Evolutionary conservation across 2,888 invertebrate genomes (phyloP), one percentile per base, ranked within the genome.

Genomic region (Rhamphomyia laevipes): DNA sequence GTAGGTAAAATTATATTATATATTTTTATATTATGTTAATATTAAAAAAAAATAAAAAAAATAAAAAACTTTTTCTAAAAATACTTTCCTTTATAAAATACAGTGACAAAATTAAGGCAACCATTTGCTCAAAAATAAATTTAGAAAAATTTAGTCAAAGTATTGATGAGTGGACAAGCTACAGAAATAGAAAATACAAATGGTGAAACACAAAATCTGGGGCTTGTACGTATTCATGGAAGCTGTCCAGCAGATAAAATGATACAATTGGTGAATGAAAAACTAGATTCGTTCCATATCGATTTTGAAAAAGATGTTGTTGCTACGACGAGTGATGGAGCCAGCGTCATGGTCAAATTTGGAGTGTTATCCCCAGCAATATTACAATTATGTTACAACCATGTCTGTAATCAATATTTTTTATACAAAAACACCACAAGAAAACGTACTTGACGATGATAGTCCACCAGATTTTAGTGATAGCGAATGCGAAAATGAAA

Each of bases 291-390:
- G n/a, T 46, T 46, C 17, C 16, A 30, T 18, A 33, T 47, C 12
- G 13, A 27, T 21, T 41, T 47, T 42, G 17, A 42, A 18, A 47
- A 47, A 15, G 47, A 47, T 43, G 17, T 43, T 35, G 37, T 47
- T 47, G 43, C 35, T 18, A 43, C 47, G 11, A 47, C 47, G 35
- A 42, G 35, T 18, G 37, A 43, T 43, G 43, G 43, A 35, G 43
- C 42, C 6, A 31, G 31, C 30, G 33, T 47, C 4, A 47, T 45
- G 45, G 45, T 45, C 13, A 45, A 18, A 23, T 45, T 45, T 35
- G 45, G 45, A 33, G 15, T 12, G 4, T 18, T 33, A 45, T 45
- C 45, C 3, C 45, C 45, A 44, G 33, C 33, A 13, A 16, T 30
- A 17, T n/a, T 37, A 13, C 45, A n/a, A n/a, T n/a, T n/a, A n/a